Base-by-base conservation (phyloP, 2,113 vertebrate species). In the cat (Felis catus) region DNA sequence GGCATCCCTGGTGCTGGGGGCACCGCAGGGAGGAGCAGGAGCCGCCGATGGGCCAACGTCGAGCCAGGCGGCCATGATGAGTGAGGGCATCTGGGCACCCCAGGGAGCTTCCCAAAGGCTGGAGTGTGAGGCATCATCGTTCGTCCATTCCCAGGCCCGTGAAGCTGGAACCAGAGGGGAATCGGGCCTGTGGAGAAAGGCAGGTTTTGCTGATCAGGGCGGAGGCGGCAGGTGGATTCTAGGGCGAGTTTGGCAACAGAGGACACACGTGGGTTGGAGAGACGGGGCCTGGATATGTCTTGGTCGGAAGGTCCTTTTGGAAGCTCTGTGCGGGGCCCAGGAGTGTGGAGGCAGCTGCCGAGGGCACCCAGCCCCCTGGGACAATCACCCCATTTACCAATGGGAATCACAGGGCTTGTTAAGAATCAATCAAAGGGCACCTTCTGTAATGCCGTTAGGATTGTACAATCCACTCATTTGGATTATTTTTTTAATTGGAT, bases 131-230 rank as follows among this genome's bases (percentile, higher is more conserved):
- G 8, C 4, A 0, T 36, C 27, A 19, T 21, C 31, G 4, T 36
- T 41, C 48, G 4, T 33, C 15, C 13, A 4, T 1, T 25, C 27
- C 15, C 8, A 2, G 0, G 18, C 5, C 29, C 2, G 3, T 2
- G 36, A 83, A 53, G 29, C 48, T 48, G 55, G 41, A 48, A 23
- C 23, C 1, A 1, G n/a, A 29, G 23, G 53, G 3, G 55, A 84
- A 33, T 51, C 16, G 3, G 58, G 45, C 29, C 7, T 19, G 45
- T 0, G 1, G 41, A 31, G 68, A 33, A 53, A 73, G 12, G 36
- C 41, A 36, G 63, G 19, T 13, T 80, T 25, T 25, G n/a, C 11
- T 39, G 51, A 9, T 4, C 19, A 11, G 55, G 63, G 19, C 39
- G 9, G 23, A 31, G 41, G 23, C 0, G 11, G 15, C 8, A 3